Evolutionary conservation across 2,888 invertebrate genomes (phyloP).

Genomic region (Lasius fuliginosus): DNA sequence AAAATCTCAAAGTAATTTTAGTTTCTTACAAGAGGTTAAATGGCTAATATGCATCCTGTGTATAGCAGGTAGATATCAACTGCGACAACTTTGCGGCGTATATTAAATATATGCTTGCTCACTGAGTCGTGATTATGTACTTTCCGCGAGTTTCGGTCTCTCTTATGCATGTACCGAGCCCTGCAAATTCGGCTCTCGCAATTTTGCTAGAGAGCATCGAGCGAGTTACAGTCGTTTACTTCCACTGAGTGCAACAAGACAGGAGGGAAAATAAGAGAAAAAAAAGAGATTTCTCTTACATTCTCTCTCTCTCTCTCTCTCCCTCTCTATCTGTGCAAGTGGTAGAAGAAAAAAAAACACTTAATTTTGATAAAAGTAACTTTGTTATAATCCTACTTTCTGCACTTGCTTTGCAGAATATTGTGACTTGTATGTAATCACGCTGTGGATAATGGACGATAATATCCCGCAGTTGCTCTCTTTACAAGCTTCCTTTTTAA

Average conservation of each 20-base stretch:
- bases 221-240: conserved; percentile 53
- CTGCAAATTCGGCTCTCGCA: conserved; percentile 60
- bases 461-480: not conserved
- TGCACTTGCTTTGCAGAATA: conserved; percentile 1
- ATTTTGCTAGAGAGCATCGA: conserved; percentile 51
- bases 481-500: conserved; percentile 32
- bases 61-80: conserved; percentile 36
- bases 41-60: conserved; percentile 25
- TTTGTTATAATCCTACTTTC: conserved; percentile 69
- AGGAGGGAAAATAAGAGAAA: conserved; percentile 12
- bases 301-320: not conserved
- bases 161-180: conserved; percentile 55
- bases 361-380: conserved; percentile 70
- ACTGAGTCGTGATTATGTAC: conserved; percentile 38
- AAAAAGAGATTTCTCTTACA: conserved; percentile 8
- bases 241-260: conserved; percentile 53
- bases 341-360: conserved; percentile 56
- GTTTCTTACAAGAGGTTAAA: conserved; percentile 45
- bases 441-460: conserved; percentile 27
- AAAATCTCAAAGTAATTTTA: conserved; percentile 34
- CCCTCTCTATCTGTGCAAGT: not conserved
- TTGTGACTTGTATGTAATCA: conserved; percentile 30
- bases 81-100: conserved; percentile 38
- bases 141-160: conserved; percentile 57
- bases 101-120: conserved; percentile 53